Base-by-base conservation (phyloP, 2,888 invertebrate genomes). In the Tiliacea citrago region DNA sequence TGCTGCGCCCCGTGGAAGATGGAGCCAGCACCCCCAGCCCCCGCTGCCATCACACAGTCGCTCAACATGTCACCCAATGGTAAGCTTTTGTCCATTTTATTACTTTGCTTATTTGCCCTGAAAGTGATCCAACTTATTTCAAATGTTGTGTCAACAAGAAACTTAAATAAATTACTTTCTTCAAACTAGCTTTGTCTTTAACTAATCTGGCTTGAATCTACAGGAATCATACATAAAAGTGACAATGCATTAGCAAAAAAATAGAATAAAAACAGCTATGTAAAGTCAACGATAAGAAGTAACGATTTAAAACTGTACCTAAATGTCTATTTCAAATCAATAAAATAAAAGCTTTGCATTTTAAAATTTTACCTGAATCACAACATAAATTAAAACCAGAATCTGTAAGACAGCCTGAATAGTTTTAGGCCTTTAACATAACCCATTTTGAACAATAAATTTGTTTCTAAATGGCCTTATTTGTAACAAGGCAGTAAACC, bases 1-100 rank as follows among this genome's bases (percentile, higher is more conserved):
- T 94, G 97, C 97, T 94, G 97, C 96, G 94, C 96, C 90, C 92
- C 96, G 95, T 97, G 97, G 97, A 97, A 96, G 96, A 97, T 97
- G 97, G 97, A 97, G 92, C 97, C 97, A 89, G 97, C 91, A 92
- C 97, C 95, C 85, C 97, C 96, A 86, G 97, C 95, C 91, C 95
- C 96, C 67, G 97, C 96, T 80, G 91, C 94, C 89, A 92, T 96
- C 89, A 88, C 95, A 18, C 96, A 96, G 84, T 94, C 95, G 79
- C 96, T 97, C 88, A 97, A 97, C 89, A 97, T 97, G 93, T 98
- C 97, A 89, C 97, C 97, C 68, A 96, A 95, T 79, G 96, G 96
- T 96, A 90, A 93, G 94, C n/a, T 49, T 16, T 58, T 55, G 29
- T 69, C 21, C n/a, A n/a, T 5, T 12, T 42, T 9, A 29, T 42